These are phyloP conservation scores for Sympetrum striolatum DNA, from an alignment of 2,888 invertebrate species.

Conservation along the genomic window DNA sequence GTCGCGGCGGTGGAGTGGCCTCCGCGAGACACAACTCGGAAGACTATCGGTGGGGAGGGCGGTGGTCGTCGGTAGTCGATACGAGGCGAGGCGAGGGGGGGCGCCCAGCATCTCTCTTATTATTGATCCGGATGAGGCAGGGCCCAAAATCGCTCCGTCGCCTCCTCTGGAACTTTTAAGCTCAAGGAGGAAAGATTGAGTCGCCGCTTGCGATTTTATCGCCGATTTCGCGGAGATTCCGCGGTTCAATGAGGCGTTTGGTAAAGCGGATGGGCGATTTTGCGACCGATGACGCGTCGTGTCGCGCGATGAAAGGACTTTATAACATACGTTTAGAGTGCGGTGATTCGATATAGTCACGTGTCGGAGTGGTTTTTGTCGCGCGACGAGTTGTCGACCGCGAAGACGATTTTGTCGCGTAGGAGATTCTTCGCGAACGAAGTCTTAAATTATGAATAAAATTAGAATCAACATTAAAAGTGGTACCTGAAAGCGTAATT, in stretches of 20 bases:
- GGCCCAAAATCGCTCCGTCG: neutral
- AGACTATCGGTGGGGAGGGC: neutral
- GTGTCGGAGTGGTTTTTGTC: too few species aligned
- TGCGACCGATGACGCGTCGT: neutral
- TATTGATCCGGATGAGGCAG: slow-evolving; percentile 35
- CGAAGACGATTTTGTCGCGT: too few species aligned
- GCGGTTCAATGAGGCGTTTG: neutral
- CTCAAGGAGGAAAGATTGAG: too few species aligned
- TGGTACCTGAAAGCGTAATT: too few species aligned
- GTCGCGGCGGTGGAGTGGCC: too few species aligned
- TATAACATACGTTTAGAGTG: neutral
- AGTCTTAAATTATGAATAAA: too few species aligned
- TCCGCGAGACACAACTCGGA: neutral
- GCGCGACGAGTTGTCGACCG: too few species aligned
- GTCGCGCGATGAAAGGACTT: neutral
- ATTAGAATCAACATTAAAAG: too few species aligned
- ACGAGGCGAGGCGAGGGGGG: neutral
- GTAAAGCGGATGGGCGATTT: neutral
- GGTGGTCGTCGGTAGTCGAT: neutral
- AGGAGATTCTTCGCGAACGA: too few species aligned
- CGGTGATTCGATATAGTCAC: too few species aligned
- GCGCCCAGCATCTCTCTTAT: slow-evolving; percentile 3
- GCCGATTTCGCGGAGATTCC: neutral
- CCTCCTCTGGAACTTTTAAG: neutral
- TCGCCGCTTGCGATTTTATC: too few species aligned